These are phyloP conservation scores for Australoheros scitulus DNA, from an alignment of 2,113 vertebrate genomes.

Conservation along the genomic window DNA sequence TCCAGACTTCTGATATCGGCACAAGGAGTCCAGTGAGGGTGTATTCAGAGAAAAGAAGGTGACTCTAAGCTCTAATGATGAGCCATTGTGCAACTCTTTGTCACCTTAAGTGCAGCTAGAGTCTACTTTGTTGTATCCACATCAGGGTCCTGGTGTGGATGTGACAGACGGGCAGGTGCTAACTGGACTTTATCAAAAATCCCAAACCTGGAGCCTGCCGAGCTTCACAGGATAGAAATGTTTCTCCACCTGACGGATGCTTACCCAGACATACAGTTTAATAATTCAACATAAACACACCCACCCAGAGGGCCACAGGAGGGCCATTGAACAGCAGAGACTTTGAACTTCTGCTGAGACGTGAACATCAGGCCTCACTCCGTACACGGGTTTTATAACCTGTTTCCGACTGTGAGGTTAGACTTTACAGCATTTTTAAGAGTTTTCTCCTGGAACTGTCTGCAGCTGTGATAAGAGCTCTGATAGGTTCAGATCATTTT, in stretches of 20 bases:
- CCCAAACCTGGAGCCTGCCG: neutral
- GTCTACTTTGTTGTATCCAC: accelerated
- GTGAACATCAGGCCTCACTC: neutral
- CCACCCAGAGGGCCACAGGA: neutral
- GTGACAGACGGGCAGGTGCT: neutral
- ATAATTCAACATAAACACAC: accelerated
- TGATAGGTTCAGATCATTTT: no score
- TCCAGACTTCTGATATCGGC: neutral
- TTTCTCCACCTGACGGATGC: neutral
- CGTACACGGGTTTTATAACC: no score
- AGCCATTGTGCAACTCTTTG: neutral
- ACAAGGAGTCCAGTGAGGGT: neutral
- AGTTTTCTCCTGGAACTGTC: no score
- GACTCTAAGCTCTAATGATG: accelerated
- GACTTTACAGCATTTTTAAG: neutral
- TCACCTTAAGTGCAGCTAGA: neutral
- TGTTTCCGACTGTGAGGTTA: neutral
- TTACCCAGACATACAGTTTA: accelerated
- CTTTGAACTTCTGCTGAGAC: neutral
- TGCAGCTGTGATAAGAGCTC: no score
- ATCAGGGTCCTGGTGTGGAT: accelerated
- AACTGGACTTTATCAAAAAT: neutral
- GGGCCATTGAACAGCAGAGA: neutral
- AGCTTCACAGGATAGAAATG: neutral
- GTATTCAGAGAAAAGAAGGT: neutral